Evolutionary conservation across 2,888 invertebrate genomes (phyloP), one percentile per base, ranked within the genome.

Genomic region (Leucophenga maculata): DNA sequence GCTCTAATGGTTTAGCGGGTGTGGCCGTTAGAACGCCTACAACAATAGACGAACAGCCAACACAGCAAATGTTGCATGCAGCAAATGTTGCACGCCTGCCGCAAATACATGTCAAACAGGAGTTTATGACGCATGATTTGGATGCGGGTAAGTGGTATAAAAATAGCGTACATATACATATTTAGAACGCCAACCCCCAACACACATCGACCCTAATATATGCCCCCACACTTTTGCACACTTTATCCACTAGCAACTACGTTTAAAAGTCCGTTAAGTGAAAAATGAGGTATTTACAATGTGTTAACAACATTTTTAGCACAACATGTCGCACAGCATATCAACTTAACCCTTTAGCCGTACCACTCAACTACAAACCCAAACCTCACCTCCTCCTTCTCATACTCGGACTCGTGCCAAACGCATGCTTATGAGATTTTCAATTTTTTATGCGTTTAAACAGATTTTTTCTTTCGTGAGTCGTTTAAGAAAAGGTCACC

Each of bases 251-350:
- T 6, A 22, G n/a, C 13, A 26, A 70, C 75, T 11, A 78, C 79
- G 80, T 78, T 80, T 80, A 81, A 79, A 79, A 81, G 72, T 75
- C 79, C 78, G 80, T 84, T 85, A 85, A 86, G 85, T 86, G 85
- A 83, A 85, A 86, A 85, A 84, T 78, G 81, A 83, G 86, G 80
- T 85, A 86, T 85, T 86, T 86, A 86, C 79, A 85, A 83, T 82
- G 83, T 86, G 85, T 84, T 84, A 86, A 85, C 85, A 83, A 78
- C 82, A 77, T 78, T 76, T 79, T 80, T 79, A n/a, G 78, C 77
- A 67, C 77, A 74, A 67, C 54, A 60, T 57, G 57, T 50, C 18
- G 50, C 50, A 16, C 18, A 26, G 31, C 57, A 57, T n/a, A 20
- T 13, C n/a, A n/a, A n/a, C n/a, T 22, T 62, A 62, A 44, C 62